Evolutionary conservation across 2,888 invertebrate species (phyloP).

Genomic region (Brachypalpus laphriformis): DNA sequence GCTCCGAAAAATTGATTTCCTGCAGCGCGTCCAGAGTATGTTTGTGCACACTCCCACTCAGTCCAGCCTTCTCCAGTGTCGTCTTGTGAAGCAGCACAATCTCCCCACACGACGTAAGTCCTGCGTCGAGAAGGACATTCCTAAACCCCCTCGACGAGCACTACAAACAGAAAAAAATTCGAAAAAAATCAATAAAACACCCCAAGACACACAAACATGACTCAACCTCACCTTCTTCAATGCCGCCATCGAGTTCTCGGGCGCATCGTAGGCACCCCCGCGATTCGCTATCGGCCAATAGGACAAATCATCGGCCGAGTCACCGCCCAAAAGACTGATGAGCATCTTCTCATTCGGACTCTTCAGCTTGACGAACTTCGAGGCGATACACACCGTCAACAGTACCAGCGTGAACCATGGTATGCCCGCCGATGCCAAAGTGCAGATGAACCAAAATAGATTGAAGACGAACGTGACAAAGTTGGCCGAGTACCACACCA

Average conservation of each 20-base stretch:
- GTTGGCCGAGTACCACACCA: conserved; percentile 80
- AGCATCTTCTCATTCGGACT: conserved; percentile 81
- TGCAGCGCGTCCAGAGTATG: conserved; percentile 79
- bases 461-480: conserved; percentile 81
- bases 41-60: conserved; percentile 77
- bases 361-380: conserved; percentile 81
- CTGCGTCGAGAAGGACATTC: conserved; percentile 81
- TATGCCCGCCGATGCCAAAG: conserved; percentile 80
- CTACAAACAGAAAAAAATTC: conserved; percentile 78
- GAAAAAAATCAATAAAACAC: conserved; percentile 10
- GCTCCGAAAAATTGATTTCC: conserved; percentile 81
- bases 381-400: conserved; percentile 80
- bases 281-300: conserved; percentile 82
- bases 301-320: conserved; percentile 79
- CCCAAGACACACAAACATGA: too few species aligned
- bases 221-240: conserved; percentile 79
- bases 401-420: conserved; percentile 81
- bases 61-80: conserved; percentile 80
- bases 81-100: conserved; percentile 80
- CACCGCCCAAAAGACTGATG: conserved; percentile 78
- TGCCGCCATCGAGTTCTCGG: conserved; percentile 82
- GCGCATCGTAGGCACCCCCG: conserved; percentile 82
- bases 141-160: conserved; percentile 81
- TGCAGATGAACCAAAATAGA: conserved; percentile 81
- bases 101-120: conserved; percentile 81